Conservation (phyloP, 92 coral and sea anemone species). For the Palythoa grandis region DNA sequence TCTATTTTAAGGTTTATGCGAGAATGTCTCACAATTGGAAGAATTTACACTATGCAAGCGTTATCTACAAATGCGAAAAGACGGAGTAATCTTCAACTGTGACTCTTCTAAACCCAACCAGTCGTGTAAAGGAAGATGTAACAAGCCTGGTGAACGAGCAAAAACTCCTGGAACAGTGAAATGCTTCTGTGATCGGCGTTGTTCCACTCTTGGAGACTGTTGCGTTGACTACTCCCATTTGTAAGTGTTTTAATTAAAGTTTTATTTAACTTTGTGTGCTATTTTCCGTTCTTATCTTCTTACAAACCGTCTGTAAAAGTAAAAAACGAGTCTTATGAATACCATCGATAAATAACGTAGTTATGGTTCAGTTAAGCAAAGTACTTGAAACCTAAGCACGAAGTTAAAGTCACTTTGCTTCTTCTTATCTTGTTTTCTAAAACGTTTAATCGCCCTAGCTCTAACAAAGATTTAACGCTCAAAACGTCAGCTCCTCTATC, state of each 20-base stretch:
- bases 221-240: constrained; percentile 1
- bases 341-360: no score
- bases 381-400: no score
- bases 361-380: no score
- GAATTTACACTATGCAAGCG: not conserved
- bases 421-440: no score
- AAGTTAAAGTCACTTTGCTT: no score
- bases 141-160: not conserved
- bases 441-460: no score
- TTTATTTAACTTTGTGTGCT: not conserved
- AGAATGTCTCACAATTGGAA: not conserved
- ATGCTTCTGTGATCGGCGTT: constrained; percentile 15
- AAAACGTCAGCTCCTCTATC: no score
- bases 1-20: not conserved
- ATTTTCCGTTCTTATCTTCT: not conserved
- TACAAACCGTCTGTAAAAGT: not conserved
- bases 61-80: not conserved
- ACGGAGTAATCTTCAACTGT: constrained; percentile 10
- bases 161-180: not conserved
- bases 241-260: not conserved
- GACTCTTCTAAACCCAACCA: not conserved
- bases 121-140: constrained; percentile 13
- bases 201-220: constrained; percentile 5
- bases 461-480: no score
- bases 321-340: no score